These are phyloP conservation scores for Diorhabda sublineata DNA, from an alignment of 1,140 invertebrate species.

Conservation along the genomic window DNA sequence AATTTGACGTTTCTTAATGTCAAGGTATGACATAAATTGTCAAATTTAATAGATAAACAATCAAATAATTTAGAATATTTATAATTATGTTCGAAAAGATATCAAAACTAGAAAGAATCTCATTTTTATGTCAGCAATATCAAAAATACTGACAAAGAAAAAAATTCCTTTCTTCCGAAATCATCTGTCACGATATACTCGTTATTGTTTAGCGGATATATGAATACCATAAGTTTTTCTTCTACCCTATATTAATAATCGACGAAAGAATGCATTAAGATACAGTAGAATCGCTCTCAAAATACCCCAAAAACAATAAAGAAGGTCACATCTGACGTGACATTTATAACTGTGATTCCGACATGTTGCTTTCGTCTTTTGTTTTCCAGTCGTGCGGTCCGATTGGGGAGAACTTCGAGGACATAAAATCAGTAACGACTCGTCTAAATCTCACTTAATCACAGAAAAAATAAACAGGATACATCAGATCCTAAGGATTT, in stretches of 20 bases:
- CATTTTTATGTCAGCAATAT: no score
- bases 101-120: no score
- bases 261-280: slow-evolving; percentile 19
- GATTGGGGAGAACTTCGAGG: slow-evolving; percentile 29
- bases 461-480: no score
- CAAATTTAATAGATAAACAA: no score
- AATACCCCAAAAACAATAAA: slow-evolving; percentile 35
- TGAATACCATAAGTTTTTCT: slow-evolving; percentile 29
- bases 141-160: slow-evolving; percentile 13
- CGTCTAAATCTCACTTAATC: neutral
- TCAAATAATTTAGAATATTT: no score
- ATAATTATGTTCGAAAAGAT: no score
- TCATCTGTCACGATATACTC: slow-evolving; percentile 23
- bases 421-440: neutral
- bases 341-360: slow-evolving; percentile 38
- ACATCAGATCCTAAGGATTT: no score
- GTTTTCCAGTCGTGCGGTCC: slow-evolving; percentile 31
- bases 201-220: slow-evolving; percentile 12
- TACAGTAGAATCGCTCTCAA: slow-evolving; percentile 13
- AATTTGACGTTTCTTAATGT: no score
- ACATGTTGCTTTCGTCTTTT: slow-evolving; percentile 37
- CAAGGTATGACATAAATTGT: no score
- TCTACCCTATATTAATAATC: slow-evolving; percentile 26
- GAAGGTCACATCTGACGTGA: slow-evolving; percentile 32
- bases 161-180: slow-evolving; percentile 21